Conservation (phyloP, 2,888 invertebrate genomes). For the Dasypolia templi region DNA sequence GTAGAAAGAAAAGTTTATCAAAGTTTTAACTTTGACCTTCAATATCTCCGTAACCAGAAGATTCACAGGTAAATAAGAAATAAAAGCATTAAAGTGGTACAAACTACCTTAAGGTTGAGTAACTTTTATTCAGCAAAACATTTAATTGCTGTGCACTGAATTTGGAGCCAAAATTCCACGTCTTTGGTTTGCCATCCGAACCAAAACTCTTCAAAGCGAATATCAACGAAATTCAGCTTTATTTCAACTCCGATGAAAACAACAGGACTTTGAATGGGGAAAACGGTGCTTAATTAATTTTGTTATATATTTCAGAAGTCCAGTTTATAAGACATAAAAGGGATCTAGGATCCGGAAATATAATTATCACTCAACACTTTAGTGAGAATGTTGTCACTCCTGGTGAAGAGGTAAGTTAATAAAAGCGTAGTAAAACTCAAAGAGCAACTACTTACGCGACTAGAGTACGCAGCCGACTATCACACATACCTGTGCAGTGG, state of each 20-base stretch:
- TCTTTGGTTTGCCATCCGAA: constrained; percentile 8
- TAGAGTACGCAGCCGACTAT: too few relatives aligned
- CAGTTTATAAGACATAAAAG: constrained; percentile 76
- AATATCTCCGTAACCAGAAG: neutral
- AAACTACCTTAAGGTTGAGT: neutral
- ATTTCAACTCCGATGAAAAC: constrained; percentile 27
- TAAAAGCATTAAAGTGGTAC: neutral
- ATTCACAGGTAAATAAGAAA: neutral
- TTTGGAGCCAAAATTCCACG: neutral
- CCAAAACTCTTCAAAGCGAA: constrained; percentile 16
- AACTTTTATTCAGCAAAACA: neutral
- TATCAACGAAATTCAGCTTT: constrained; percentile 23
- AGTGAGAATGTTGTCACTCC: constrained; percentile 88
- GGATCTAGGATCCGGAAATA: constrained; percentile 76
- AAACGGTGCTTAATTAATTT: constrained; percentile 27
- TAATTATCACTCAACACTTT: constrained; percentile 85
- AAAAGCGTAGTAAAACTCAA: neutral
- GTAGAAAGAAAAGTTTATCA: neutral
- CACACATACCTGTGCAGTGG: neutral
- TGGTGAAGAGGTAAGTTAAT: constrained; percentile 87
- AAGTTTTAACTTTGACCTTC: neutral
- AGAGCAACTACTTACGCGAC: neutral
- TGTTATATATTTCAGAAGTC: constrained; percentile 66
- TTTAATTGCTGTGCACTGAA: neutral
- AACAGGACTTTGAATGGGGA: constrained; percentile 27